Evolutionary conservation across 2,113 vertebrate genomes (phyloP), one percentile per base, ranked within the genome.

Genomic region (Hyperoodon ampullatus): DNA sequence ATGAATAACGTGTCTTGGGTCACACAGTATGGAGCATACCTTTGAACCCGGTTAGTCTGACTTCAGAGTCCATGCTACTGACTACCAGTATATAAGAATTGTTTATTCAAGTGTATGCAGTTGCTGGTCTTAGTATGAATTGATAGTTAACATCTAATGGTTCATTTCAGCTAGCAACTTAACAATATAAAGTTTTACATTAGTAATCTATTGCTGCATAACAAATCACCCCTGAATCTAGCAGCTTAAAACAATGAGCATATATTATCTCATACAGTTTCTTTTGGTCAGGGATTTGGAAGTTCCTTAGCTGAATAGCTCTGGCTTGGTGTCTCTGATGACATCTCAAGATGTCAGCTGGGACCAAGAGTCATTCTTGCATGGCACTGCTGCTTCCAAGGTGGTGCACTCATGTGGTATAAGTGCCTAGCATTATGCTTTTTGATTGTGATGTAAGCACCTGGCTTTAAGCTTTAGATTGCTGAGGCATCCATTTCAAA

Each of bases 151-250:
- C 53, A 47, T 90, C 53, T 30, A 61, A 55, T 81, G 28, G 12
- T 61, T 91, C 58, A 47, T 80, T 90, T 92, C 44, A 72, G 53
- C 47, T 94, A 61, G 65, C 55, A 94, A 55, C 42, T 83, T 96
- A 77, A 84, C 24, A 61, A 12, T 75, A 53, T 77, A 33, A 70
- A 92, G 39, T 68, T 80, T 80, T 66, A 42, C 68, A 33, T 92
- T 92, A 71, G 21, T 55, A 39, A 70, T 33, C 30, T 72, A 5
- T 80, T 72, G 3, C 8, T 92, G 2, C 6, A 0, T 84, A 39
- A 84, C 42, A 88, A 24, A 53, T 23, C 44, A 94, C 18, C 84
- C 58, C 30, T 6, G 63, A 63, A 77, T 33, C 44, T 55, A 84
- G 61, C 13, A 12, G 3, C n/a, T 74, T 55, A 30, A 84, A 33